Evolutionary conservation across 2,888 invertebrate genomes (phyloP).

Genomic region (Octonoba sinensis): DNA sequence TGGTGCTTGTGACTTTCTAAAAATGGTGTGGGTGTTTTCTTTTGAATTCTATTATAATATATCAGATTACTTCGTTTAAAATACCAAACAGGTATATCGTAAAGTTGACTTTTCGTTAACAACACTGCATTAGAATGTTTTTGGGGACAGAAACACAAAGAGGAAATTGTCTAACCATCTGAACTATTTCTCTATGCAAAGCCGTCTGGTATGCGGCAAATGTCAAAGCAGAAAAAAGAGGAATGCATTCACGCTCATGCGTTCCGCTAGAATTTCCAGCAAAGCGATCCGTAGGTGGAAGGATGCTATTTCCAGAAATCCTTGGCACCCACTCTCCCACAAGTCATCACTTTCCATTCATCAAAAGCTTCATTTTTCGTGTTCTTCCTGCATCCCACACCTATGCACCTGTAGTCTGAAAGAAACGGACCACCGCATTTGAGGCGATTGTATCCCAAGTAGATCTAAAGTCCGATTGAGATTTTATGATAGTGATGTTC

Average conservation of each 20-base stretch:
- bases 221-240: constrained; percentile 44
- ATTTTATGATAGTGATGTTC: too few species aligned
- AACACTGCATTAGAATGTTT: too few species aligned
- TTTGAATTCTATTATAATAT: too few species aligned
- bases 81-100: too few species aligned
- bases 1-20: too few species aligned
- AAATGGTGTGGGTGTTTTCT: too few species aligned
- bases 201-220: constrained; percentile 44
- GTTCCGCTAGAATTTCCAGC: constrained; percentile 31
- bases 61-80: too few species aligned
- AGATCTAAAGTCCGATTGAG: too few species aligned
- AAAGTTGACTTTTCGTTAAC: too few species aligned
- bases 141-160: constrained; percentile 4
- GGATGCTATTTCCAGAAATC: constrained; percentile 38
- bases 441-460: too few species aligned
- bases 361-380: constrained; percentile 23
- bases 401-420: constrained; percentile 2
- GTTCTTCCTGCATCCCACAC: neutral
- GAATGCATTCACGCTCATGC: constrained; percentile 25
- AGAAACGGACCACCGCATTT: too few species aligned
- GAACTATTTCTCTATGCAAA: constrained; percentile 24
- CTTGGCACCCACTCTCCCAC: constrained; percentile 41
- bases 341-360: constrained; percentile 54
- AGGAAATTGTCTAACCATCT: constrained; percentile 10
- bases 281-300: constrained; percentile 50